Conservation (phyloP, 2,888 invertebrate genomes). For the Paralinhomoeus sp. region DNA sequence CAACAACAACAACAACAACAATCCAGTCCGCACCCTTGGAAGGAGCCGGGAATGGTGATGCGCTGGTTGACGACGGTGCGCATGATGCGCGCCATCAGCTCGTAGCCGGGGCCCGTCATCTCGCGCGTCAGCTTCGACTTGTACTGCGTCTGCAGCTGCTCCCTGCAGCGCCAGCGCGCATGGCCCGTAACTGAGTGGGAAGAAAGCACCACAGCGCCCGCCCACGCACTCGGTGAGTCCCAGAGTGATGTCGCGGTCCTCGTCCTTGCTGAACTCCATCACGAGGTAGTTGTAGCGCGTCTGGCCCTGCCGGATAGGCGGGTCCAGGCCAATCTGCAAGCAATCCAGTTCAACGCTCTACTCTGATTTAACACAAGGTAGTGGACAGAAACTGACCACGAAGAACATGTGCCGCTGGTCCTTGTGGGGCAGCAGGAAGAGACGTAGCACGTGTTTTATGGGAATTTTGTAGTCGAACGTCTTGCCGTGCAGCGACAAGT, state of each 20-base stretch:
- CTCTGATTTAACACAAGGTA: no score
- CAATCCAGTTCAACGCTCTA: no score
- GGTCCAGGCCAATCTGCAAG: conserved; percentile 56
- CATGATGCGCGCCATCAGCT: conserved; percentile 85
- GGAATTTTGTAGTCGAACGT: conserved; percentile 99
- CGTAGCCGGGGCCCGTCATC: conserved; percentile 71
- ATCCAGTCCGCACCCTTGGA: conserved; percentile 46
- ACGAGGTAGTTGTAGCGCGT: conserved; percentile 91
- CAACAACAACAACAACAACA: no score
- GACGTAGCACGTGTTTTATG: conserved; percentile 72
- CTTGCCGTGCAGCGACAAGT: conserved; percentile 81
- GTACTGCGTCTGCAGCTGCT: conserved; percentile 74
- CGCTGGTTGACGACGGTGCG: conserved; percentile 78
- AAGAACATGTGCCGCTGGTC: conserved; percentile 96
- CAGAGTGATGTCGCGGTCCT: conserved; percentile 67
- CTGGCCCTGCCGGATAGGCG: conserved; percentile 97
- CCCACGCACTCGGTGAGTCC: conserved; percentile 67
- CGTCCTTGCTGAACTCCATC: conserved; percentile 74
- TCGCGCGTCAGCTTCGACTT: conserved; percentile 73
- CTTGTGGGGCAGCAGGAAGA: conserved; percentile 84
- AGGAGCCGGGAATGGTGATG: conserved; percentile 75
- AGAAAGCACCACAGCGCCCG: background rate
- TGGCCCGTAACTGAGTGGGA: no score
- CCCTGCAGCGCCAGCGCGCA: no score
- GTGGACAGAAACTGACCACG: no score